These are phyloP conservation scores for Regulus satrapa DNA, from an alignment of 2,113 vertebrate species.

Conservation along the genomic window DNA sequence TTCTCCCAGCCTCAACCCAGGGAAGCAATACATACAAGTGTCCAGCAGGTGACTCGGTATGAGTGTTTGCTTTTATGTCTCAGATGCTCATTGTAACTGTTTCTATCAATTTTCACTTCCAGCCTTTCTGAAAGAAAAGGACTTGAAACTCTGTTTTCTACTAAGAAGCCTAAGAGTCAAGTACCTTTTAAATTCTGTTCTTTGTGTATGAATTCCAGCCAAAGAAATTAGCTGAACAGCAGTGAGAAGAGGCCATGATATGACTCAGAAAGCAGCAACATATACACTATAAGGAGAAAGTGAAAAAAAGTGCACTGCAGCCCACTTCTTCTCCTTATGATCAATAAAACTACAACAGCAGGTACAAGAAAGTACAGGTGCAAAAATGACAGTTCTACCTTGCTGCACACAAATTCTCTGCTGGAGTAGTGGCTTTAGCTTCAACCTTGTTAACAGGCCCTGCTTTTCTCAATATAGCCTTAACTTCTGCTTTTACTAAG, in stretches of 20 bases:
- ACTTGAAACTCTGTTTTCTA: not conserved
- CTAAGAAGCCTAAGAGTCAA: not conserved
- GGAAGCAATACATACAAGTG: not conserved
- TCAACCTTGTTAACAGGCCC: not conserved
- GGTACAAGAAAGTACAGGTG: not conserved
- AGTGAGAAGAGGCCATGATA: not conserved
- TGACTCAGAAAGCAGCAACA: not conserved
- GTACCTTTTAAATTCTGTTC: not conserved
- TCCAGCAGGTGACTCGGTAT: not conserved
- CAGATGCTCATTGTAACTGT: not conserved
- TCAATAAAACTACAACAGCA: not conserved
- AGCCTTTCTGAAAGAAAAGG: not conserved
- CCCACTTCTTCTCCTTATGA: not conserved
- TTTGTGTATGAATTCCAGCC: not conserved
- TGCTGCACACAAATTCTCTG: not conserved
- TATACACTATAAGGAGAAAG: not conserved
- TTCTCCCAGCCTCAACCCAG: not conserved
- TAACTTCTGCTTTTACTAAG: not conserved
- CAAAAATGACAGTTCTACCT: not conserved
- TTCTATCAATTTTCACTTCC: not conserved
- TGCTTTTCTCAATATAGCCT: not conserved
- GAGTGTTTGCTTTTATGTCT: not conserved
- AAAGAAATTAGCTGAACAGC: not conserved
- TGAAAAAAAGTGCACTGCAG: not conserved
- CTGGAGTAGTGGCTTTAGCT: not conserved